phyloP scores from a whole-genome alignment of 2,113 vertebrate species.

The Semicossyphus pulcher region DNA sequence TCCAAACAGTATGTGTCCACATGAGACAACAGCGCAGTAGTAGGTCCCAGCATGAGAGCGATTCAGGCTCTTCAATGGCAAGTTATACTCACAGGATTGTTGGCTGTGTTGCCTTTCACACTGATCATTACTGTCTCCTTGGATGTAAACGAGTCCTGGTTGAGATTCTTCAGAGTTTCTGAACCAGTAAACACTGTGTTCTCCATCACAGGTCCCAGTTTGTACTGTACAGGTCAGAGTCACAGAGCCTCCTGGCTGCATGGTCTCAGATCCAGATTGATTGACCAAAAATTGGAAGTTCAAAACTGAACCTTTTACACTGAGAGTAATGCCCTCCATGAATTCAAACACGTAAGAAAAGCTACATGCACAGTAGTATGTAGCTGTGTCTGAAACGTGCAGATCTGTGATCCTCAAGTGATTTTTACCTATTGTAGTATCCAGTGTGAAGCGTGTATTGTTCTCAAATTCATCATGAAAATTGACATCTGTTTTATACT shows the following conservation, averaged over 20 bases:
- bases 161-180: no score
- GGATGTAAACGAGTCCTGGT: conserved; percentile 61
- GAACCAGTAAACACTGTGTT: no score
- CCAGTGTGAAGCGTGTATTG: conserved; percentile 30
- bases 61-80: no score
- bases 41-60: conserved; percentile 31
- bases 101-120: conserved; percentile 20
- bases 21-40: conserved; percentile 60
- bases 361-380: conserved; percentile 50
- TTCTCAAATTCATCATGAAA: conserved; percentile 48
- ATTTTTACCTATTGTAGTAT: not conserved
- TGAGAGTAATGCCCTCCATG: not conserved
- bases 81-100: conserved; percentile 46
- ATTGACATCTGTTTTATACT: not conserved
- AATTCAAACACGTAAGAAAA: conserved; percentile 18
- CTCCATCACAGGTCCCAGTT: no score
- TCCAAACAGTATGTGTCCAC: conserved; percentile 66
- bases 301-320: conserved; percentile 6
- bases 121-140: conserved; percentile 7
- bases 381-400: conserved; percentile 49
- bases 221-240: conserved; percentile 63
- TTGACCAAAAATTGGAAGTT: conserved; percentile 8
- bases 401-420: conserved; percentile 44
- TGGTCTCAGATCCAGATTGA: conserved; percentile 13
- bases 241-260: conserved; percentile 54